Evolutionary conservation across 2,113 vertebrate genomes (phyloP).

Genomic region (Aegithalos caudatus): DNA sequence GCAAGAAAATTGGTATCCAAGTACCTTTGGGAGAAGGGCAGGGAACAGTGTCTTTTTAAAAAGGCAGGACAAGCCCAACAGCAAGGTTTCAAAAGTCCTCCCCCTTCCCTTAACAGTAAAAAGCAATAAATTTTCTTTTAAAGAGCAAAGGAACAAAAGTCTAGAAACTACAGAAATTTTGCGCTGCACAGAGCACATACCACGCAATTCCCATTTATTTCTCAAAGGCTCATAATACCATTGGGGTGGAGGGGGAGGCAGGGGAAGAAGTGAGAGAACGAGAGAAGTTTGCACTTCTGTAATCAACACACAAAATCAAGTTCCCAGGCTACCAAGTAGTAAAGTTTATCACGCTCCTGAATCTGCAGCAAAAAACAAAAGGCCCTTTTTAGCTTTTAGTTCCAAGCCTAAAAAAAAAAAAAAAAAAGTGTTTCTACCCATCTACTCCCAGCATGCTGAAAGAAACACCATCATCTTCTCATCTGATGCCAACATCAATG

Average conservation of each 20-base stretch:
- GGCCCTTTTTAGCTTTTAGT: constrained; percentile 14
- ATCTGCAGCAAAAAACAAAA: constrained; percentile 51
- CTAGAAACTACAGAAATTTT: neutral
- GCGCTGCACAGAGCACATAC: neutral
- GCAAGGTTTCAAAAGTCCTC: neutral
- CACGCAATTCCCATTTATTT: neutral
- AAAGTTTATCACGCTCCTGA: constrained; percentile 52
- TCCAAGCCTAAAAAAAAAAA: neutral
- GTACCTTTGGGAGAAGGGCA: neutral
- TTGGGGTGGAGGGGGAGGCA: neutral
- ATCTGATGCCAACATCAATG: neutral
- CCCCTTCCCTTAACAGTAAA: neutral
- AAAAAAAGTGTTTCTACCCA: neutral
- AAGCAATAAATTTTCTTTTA: neutral
- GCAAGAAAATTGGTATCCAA: neutral
- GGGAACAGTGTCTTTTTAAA: neutral
- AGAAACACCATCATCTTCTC: constrained; percentile 8
- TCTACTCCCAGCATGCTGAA: neutral
- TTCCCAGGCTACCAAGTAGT: constrained; percentile 54
- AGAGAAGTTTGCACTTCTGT: neutral
- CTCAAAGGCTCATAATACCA: neutral
- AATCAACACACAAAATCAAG: constrained; percentile 33
- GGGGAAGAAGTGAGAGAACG: neutral
- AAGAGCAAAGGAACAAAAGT: neutral
- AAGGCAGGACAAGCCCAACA: neutral